These are phyloP conservation scores for Halichondria panicea DNA, from an alignment of 37 sponge, comb jelly and placozoan genomes.

Conservation along the genomic window DNA sequence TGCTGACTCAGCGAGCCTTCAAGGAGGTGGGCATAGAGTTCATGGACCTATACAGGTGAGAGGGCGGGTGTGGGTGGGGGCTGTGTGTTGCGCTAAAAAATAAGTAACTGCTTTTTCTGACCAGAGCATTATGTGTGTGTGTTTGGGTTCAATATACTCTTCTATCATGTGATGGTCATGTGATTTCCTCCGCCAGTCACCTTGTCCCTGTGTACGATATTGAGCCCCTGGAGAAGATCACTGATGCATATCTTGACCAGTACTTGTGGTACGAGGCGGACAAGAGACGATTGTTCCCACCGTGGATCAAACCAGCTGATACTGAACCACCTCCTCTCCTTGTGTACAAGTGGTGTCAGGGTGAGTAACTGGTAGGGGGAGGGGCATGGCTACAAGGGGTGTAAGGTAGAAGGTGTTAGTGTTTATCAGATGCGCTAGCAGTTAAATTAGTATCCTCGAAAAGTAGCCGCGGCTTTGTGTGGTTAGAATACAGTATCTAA, in stretches of 20 bases:
- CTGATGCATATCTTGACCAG: slow-evolving; percentile 99
- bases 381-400: too few species aligned
- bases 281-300: slow-evolving; percentile 97
- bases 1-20: slow-evolving; percentile 97
- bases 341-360: slow-evolving; percentile 99
- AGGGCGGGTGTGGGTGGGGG: slow-evolving; percentile 3
- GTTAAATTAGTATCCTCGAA: too few species aligned
- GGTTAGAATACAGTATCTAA: too few species aligned
- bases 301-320: slow-evolving; percentile 99
- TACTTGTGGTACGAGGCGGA: slow-evolving; percentile 99
- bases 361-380: slow-evolving; percentile 17
- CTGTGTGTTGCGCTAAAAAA: not conserved
- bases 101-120: not conserved
- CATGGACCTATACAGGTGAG: slow-evolving; percentile 95
- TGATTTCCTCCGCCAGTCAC: slow-evolving; percentile 39
- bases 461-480: too few species aligned
- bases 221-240: slow-evolving; percentile 99
- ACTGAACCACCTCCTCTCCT: slow-evolving; percentile 98
- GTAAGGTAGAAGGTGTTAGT: too few species aligned
- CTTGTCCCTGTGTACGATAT: slow-evolving; percentile 96
- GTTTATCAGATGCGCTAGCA: too few species aligned
- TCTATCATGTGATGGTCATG: not conserved
- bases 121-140: not conserved
- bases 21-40: slow-evolving; percentile 99
- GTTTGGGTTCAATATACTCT: not conserved